Base-by-base conservation (phyloP, 2,797 vertebrate species). In the Sebastes itinus region DNA sequence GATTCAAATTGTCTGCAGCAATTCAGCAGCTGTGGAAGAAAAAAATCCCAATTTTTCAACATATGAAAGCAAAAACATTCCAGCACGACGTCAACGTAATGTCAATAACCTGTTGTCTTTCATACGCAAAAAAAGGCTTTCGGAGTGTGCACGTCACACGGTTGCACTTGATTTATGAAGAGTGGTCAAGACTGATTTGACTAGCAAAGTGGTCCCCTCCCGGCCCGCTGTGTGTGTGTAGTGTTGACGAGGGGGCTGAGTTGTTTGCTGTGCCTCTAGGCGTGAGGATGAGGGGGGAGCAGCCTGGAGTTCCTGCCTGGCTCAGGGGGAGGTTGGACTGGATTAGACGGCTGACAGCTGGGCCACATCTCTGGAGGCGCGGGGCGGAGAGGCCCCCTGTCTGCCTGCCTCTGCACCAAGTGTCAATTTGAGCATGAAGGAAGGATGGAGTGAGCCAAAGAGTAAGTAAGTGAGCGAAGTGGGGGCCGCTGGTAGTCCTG, bases 281-380 rank as follows among this genome's bases (percentile, higher is more conserved):
- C 85, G 82, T 90, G 89, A 89, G 91, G 91, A 93, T 88, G 89
- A 89, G 82, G 91, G 88, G 63, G 87, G 89, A 81, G 90, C 85
- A 89, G 92, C 91, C 90, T 86, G 89, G 90, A 92, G 92, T 90
- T 92, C 85, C 86, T 87, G 92, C 93, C 89, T 88, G 89, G 91
- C 93, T 94, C 94, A 92, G 92, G 90, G 93, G 94, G 94, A 93
- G 92, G 92, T 92, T 94, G 94, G 93, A 94, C 94, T 95, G 95
- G 94, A 96, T 96, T 94, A 95, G 93, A 95, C 85, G 93, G 92
- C 95, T 95, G 95, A 95, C 95, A 96, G 95, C 95, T 95, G 95
- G 95, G 93, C 95, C 94, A 94, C 92, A 93, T 94, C 95, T 95
- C 95, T 93, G 92, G 95, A 94, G 95, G 94, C 92, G 77, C 71